Base-by-base conservation (phyloP, 2,797 vertebrate genomes). In the Catharus ustulatus region DNA sequence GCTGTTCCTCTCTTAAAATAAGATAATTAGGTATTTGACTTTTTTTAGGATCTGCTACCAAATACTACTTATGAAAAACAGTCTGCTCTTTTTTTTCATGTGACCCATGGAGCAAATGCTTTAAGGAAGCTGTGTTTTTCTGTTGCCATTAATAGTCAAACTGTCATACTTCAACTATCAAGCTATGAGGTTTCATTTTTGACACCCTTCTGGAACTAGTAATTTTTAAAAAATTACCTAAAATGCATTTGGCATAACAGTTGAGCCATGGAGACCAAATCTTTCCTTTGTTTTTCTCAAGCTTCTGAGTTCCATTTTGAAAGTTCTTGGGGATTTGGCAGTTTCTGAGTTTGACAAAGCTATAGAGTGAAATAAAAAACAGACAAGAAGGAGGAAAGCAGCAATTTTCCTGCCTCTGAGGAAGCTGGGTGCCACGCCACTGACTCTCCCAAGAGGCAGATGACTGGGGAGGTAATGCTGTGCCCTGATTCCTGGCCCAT, bases 221-320 rank as follows among this genome's bases (percentile, higher is more conserved):
- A 38, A 10, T 63, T 6, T 0, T 1, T 4, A 1, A 11, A 18
- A 3, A 73, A n/a, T 71, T 67, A 19, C 17, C 22, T 63, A n/a
- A 67, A 71, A 71, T 74, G 21, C 4, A 43, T 74, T 93, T 64
- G 86, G 20, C 10, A 1, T 64, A 34, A 38, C 1, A 3, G 15
- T 49, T 74, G 30, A 54, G 26, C 27, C 15, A 5, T 2, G 0
- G 64, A 87, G 29, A 63, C 34, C 0, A 0, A 89, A 49, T 8
- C 6, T 55, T 90, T 87, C 6, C 26, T 34, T 15, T 74, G 11
- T 51, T 87, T 72, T 38, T 66, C 54, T 85, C 34, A 61, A 62
- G n/a, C 36, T 89, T 72, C 40, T 16, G 19, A 61, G 54, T 15
- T 85, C 52, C 13, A 15, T 79, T 92, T 82, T 83, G 84, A 74